Evolutionary conservation across 2,797 vertebrate genomes (phyloP).

Genomic region (Anomalospiza imberbis): DNA sequence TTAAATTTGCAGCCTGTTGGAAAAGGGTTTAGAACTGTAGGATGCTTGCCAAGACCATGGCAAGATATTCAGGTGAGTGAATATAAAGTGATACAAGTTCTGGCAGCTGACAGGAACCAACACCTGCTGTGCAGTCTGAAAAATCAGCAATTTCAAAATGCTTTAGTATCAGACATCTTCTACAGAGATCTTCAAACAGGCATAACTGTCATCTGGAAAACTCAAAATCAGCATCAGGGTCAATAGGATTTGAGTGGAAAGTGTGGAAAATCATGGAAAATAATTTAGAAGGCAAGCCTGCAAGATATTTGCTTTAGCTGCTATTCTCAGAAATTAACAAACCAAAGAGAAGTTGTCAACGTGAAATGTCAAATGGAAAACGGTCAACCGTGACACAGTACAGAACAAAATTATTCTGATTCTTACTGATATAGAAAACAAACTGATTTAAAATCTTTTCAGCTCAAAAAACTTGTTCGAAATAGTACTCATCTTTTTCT

Average conservation of each 20-base stretch:
- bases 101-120: constrained; percentile 20
- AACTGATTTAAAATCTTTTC: neutral
- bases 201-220: neutral
- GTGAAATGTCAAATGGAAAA: neutral
- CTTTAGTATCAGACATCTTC: neutral
- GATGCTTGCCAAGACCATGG: neutral
- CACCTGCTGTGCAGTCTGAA: constrained; percentile 17
- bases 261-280: neutral
- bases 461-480: neutral
- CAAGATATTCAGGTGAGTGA: constrained; percentile 3
- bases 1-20: neutral
- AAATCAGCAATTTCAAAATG: constrained; percentile 24
- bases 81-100: neutral
- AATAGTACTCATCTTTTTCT: neutral
- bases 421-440: neutral
- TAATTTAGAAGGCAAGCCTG: neutral
- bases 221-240: neutral
- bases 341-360: neutral
- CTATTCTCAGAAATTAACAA: neutral
- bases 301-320: neutral
- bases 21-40: neutral
- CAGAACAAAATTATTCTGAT: neutral
- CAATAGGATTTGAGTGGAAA: neutral
- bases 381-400: neutral
- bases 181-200: neutral